Conservation (phyloP, 2,888 invertebrate species). For the Caenorhabditis afra region DNA sequence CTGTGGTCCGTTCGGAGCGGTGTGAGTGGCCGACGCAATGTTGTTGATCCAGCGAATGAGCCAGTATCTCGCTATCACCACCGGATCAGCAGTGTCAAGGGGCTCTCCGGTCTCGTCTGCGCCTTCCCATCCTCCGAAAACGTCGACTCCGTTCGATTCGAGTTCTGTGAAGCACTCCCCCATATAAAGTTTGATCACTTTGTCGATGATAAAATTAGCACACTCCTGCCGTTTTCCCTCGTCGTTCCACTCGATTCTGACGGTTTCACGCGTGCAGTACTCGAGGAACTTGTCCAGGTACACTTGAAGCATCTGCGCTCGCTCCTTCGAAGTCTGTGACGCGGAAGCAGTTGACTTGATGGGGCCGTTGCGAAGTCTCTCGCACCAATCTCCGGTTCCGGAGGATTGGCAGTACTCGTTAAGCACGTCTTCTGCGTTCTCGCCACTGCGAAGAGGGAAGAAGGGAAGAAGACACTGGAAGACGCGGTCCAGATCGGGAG, state of each 20-base stretch:
- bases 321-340: constrained; percentile 67
- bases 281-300: constrained; percentile 80
- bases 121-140: constrained; percentile 79
- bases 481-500: constrained; percentile 70
- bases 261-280: constrained; percentile 76
- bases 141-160: constrained; percentile 73
- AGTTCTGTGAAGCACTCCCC: constrained; percentile 70
- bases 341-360: constrained; percentile 46
- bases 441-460: constrained; percentile 75
- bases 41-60: constrained; percentile 79
- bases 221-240: constrained; percentile 70
- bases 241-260: constrained; percentile 78
- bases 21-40: constrained; percentile 72
- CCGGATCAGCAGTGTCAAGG: constrained; percentile 79
- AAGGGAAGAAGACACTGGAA: constrained; percentile 78
- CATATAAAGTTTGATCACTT: constrained; percentile 68
- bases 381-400: constrained; percentile 65
- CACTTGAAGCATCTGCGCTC: constrained; percentile 76
- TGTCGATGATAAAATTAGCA: constrained; percentile 76
- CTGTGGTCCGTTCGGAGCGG: constrained; percentile 27
- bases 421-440: constrained; percentile 71
- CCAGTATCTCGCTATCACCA: constrained; percentile 79
- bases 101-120: constrained; percentile 67
- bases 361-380: constrained; percentile 48
- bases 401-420: constrained; percentile 73